Evolutionary conservation across 2,888 invertebrate genomes (phyloP), one percentile per base, ranked within the genome.

Genomic region (Netelia melanura): DNA sequence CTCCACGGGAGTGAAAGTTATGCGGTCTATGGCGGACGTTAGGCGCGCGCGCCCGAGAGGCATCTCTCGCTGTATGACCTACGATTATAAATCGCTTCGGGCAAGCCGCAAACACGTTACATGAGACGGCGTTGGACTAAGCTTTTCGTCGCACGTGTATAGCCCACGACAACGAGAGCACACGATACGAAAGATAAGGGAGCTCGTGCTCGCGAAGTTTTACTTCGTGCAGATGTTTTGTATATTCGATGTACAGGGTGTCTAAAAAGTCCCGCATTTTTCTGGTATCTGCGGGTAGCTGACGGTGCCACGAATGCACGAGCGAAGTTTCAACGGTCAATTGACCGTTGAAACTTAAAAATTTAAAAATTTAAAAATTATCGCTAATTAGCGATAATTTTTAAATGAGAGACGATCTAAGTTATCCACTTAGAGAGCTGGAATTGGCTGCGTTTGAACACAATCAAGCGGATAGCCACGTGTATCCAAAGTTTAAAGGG

Each of bases 1-100:
- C 77, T 84, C 56, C 62, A 52, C 81, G 88, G 77, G 87, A 88
- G 90, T 90, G 90, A 90, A 90, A 90, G 90, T 90, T 88, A 88
- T 86, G 83, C 86, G 79, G 72, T 76, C 75, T 87, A 70, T 81
- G 77, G 85, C 70, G 85, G 77, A 81, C 84, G 77, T 83, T 80
- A 83, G 79, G 85, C 86, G 61, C 70, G 68, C 65, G 43, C 43
- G 17, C 17, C 14, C 23, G 58, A 14, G 21, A 68, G 56, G 44
- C 78, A 61, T 68, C 68, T 70, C 61, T 48, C 78, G 85, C 79
- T 74, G 67, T 70, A 68, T 86, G 88, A 88, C 88, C 89, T 84
- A 84, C 88, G 88, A 87, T 89, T 88, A 84, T 86, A 85, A 83
- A 85, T 83, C 77, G 80, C 62, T 77, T 64, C 48, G 75, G 48